Percentiles rank a stretch among this genome's conserved stretches.
Conservation (phyloP, 2,797 vertebrate species). For the Ibycter americanus region DNA sequence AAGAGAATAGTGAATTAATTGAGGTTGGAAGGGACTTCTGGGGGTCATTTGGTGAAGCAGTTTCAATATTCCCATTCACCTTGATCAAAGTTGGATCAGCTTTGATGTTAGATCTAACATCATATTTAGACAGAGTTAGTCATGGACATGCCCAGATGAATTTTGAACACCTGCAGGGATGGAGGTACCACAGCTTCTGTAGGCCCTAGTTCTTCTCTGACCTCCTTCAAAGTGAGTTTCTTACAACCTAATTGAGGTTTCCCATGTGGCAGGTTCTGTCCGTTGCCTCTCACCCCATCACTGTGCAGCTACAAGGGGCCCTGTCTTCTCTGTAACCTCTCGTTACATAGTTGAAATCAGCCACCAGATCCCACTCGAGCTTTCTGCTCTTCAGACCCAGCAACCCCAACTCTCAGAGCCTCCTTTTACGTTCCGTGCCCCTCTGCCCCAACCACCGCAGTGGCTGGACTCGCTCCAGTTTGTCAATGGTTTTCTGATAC, state of each 20-base stretch:
- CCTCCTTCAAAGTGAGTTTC: not conserved
- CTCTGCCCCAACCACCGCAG: rapidly evolving
- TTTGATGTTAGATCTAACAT: not conserved
- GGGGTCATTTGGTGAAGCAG: not conserved
- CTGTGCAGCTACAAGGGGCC: not conserved
- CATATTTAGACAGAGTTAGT: not conserved
- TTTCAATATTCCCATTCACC: not conserved
- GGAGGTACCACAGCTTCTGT: not conserved
- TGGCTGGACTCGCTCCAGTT: not conserved
- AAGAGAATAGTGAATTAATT: not conserved
- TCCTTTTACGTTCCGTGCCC: not conserved
- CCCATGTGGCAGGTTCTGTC: not conserved
- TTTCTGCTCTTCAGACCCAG: not conserved
- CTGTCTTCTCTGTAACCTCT: not conserved
- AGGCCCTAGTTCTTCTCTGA: not conserved
- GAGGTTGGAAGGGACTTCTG: not conserved
- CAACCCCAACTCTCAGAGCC: not conserved
- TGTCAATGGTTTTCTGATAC: not conserved
- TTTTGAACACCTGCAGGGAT: not conserved
- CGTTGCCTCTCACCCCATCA: not conserved
- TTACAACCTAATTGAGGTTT: not conserved
- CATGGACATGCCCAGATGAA: not conserved
- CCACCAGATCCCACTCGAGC: not conserved
- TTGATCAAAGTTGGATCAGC: not conserved
- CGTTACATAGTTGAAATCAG: not conserved